A percentile compares a stretch with the other conserved stretches of the same genome.
These are phyloP conservation scores for Ptychoptera contaminata DNA, from an alignment of 2,888 invertebrate genomes.

Conservation along the genomic window DNA sequence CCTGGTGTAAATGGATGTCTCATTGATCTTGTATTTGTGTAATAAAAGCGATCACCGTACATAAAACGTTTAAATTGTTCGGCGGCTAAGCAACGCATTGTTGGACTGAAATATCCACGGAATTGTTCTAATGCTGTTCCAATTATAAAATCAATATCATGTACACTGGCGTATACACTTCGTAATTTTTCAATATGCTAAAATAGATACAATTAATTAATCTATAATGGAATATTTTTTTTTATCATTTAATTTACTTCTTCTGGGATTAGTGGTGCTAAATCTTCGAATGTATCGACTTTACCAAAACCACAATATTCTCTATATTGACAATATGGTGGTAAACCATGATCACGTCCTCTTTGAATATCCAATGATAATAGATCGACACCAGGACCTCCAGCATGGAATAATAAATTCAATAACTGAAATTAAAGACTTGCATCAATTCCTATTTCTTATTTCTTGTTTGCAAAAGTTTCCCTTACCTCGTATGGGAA, in stretches of 20 bases:
- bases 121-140: slow-evolving; percentile 55
- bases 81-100: slow-evolving; percentile 56
- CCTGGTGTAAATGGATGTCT: slow-evolving; percentile 4
- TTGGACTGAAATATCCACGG: slow-evolving; percentile 44
- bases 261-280: slow-evolving; percentile 38
- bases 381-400: slow-evolving; percentile 41
- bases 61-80: slow-evolving; percentile 50
- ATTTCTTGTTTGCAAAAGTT: no score
- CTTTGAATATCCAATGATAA: slow-evolving; percentile 55
- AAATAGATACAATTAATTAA: no score
- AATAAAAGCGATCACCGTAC: slow-evolving; percentile 57
- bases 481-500: slow-evolving; percentile 6
- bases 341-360: slow-evolving; percentile 54
- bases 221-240: no score
- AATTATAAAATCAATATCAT: slow-evolving; percentile 53
- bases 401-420: no score
- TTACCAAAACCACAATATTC: slow-evolving; percentile 47
- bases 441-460: no score
- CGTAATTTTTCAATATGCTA: slow-evolving; percentile 33
- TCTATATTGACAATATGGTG: slow-evolving; percentile 54
- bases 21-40: slow-evolving; percentile 29
- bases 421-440: no score
- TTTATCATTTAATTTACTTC: slow-evolving; percentile 10
- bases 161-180: slow-evolving; percentile 27
- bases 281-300: slow-evolving; percentile 43